phyloP scores from a whole-genome alignment of 2,113 vertebrate genomes.

The Sorex araneus region DNA sequence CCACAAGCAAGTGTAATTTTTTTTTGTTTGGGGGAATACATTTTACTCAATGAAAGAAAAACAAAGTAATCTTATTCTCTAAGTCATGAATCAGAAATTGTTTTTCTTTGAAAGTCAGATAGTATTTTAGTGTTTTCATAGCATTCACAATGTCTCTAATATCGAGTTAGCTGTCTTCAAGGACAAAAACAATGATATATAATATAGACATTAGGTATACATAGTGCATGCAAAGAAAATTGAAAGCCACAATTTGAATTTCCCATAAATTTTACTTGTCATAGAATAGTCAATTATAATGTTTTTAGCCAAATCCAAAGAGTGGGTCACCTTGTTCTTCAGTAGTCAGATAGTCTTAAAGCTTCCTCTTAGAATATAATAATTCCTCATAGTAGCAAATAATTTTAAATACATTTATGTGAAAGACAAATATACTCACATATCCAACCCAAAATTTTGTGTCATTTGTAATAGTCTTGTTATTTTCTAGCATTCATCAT shows the following conservation, averaged over 20 bases:
- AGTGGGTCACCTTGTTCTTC: neutral
- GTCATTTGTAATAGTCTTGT: neutral
- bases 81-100: neutral
- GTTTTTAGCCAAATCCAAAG: neutral
- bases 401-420: constrained; percentile 15
- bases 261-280: neutral
- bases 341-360: neutral
- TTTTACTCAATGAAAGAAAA: neutral
- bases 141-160: neutral
- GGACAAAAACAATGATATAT: neutral
- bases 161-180: no score
- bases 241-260: constrained; percentile 20
- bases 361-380: neutral
- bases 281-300: neutral
- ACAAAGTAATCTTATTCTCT: neutral
- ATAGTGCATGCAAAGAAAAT: no score
- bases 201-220: neutral
- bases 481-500: neutral
- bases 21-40: neutral
- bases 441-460: neutral
- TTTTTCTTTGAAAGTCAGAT: neutral
- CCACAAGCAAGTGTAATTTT: neutral
- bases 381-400: neutral
- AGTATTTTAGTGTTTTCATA: neutral
- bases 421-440: constrained; percentile 1